Conservation (phyloP, 2,888 invertebrate genomes). For the Penaeus monodon region DNA sequence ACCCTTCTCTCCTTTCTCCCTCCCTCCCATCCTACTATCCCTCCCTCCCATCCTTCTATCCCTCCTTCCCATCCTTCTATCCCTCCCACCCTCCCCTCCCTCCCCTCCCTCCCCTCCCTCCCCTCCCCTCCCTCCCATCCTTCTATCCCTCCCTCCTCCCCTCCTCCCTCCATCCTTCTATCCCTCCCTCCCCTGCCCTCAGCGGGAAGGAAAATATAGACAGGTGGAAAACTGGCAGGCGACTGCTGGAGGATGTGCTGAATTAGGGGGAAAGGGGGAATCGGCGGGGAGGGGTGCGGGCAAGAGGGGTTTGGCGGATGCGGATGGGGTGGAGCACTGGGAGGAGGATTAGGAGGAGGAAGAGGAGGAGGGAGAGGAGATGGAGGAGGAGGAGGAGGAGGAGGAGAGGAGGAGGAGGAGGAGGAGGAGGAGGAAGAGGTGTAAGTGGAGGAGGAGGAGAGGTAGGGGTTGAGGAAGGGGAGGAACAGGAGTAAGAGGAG, state of each 20-base stretch:
- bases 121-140: too few relatives aligned
- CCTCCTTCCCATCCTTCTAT: too few relatives aligned
- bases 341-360: neutral
- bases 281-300: neutral
- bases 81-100: too few relatives aligned
- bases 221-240: neutral
- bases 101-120: too few relatives aligned
- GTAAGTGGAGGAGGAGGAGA: neutral
- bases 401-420: neutral
- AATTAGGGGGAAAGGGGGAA: neutral
- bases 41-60: too few relatives aligned
- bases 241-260: neutral
- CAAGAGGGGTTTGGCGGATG: neutral
- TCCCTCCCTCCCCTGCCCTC: too few relatives aligned
- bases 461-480: neutral
- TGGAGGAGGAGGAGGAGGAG: neutral
- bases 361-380: neutral
- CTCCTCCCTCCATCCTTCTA: too few relatives aligned
- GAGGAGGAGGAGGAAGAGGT: constrained; percentile 7
- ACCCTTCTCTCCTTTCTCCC: neutral
- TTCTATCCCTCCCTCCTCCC: too few relatives aligned
- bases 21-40: too few relatives aligned
- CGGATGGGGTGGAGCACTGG: neutral
- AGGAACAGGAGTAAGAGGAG: neutral
- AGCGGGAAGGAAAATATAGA: neutral